A percentile compares a stretch with the other conserved stretches of the same genome.
Evolutionary conservation across 2,888 invertebrate genomes (phyloP).

Genomic region (Stenodema calcarata): DNA sequence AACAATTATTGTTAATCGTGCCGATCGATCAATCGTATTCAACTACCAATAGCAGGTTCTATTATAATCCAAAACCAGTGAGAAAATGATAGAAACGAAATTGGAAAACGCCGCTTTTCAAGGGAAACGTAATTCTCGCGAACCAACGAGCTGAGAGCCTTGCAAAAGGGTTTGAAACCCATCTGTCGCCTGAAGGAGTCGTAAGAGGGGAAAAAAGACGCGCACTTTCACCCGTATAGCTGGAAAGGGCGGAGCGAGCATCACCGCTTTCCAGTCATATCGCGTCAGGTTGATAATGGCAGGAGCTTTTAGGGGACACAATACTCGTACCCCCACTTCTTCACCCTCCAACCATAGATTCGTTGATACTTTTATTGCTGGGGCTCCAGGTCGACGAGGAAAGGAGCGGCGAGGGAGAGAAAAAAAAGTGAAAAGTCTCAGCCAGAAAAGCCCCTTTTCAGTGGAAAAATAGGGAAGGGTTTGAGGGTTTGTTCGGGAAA

Average conservation of each 20-base stretch:
- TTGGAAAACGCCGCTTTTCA: not conserved
- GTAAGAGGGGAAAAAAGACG: not conserved
- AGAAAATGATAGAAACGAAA: not conserved
- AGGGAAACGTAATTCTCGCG: not conserved
- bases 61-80: not conserved
- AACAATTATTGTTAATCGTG: too few species aligned
- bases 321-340: not conserved
- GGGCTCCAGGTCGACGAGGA: not conserved
- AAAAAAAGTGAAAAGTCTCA: not conserved
- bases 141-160: not conserved
- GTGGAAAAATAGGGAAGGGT: not conserved
- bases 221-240: not conserved
- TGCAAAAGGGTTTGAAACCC: not conserved
- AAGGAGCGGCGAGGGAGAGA: not conserved
- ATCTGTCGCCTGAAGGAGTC: not conserved
- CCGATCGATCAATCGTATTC: too few species aligned
- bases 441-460: not conserved
- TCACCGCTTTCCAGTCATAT: conserved; percentile 6
- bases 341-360: not conserved
- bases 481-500: not conserved
- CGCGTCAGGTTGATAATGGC: conserved; percentile 19
- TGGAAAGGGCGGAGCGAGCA: not conserved
- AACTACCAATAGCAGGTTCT: too few species aligned
- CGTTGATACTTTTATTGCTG: conserved; percentile 2
- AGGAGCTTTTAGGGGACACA: conserved; percentile 7